phyloP scores from a whole-genome alignment of 2,113 vertebrate genomes.

The Glaucidium brasilianum region DNA sequence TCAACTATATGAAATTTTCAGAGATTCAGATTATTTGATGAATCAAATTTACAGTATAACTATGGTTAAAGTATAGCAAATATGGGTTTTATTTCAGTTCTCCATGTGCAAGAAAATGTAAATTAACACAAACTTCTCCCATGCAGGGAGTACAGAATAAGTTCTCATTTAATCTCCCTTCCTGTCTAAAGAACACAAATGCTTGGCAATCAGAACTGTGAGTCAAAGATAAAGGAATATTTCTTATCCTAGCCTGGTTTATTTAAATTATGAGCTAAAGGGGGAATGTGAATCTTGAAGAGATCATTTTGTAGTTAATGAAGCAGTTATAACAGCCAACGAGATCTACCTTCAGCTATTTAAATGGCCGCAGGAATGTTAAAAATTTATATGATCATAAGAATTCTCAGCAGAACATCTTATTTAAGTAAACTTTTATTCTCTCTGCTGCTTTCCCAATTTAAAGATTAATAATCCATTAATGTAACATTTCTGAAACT shows the following conservation, averaged over 20 bases:
- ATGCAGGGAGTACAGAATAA: not conserved
- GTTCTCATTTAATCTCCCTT: not conserved
- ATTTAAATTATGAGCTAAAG: constrained; percentile 25
- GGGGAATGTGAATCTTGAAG: not conserved
- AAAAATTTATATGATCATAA: not conserved
- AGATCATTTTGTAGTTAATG: constrained; percentile 41
- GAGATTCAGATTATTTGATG: not conserved
- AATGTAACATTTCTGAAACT: not conserved
- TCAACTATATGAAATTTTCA: not conserved
- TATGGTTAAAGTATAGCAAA: not conserved
- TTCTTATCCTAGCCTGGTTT: not conserved
- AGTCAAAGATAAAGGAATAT: constrained; percentile 16
- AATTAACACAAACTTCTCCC: not conserved
- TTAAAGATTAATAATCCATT: not conserved
- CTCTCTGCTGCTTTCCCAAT: not conserved
- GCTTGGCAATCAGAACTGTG: not conserved
- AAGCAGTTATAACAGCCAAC: not conserved
- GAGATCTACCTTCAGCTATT: constrained; percentile 12
- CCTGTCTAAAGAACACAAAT: not conserved
- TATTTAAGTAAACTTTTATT: constrained; percentile 9
- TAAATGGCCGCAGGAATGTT: not conserved
- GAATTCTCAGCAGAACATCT: not conserved
- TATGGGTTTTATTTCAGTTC: not conserved
- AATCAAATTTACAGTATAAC: not conserved
- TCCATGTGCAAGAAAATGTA: not conserved